A percentile compares a stretch with the other conserved stretches of the same genome.
Conservation (phyloP, 2,888 invertebrate species). For the Hirtodrosophila cameraria region DNA sequence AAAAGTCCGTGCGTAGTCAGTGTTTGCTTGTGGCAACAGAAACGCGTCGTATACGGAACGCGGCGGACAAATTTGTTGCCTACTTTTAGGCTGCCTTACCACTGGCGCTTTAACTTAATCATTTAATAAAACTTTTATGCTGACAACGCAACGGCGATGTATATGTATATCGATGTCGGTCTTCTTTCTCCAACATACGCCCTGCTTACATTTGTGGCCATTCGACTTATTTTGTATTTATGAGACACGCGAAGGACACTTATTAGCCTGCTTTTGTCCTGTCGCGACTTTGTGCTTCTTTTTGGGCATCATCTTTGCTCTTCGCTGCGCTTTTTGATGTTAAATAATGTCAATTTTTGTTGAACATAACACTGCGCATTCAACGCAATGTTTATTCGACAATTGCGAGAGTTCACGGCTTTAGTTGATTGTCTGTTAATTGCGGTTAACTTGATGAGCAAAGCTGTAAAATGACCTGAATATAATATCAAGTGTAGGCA, state of each 20-base stretch:
- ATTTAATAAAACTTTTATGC: constrained; percentile 78
- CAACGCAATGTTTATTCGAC: constrained; percentile 16
- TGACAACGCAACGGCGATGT: constrained; percentile 44
- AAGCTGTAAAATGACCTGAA: constrained; percentile 24
- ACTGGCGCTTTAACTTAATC: constrained; percentile 66
- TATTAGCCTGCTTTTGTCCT: constrained; percentile 49
- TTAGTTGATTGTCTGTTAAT: constrained; percentile 63
- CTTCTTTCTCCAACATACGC: background rate
- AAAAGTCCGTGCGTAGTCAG: constrained; percentile 52
- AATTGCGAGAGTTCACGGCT: constrained; percentile 38
- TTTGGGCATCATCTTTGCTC: constrained; percentile 24
- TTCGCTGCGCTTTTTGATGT: constrained; percentile 36
- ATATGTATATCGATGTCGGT: constrained; percentile 18
- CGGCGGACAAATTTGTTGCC: constrained; percentile 60
- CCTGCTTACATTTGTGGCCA: constrained; percentile 54
- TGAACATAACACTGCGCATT: constrained; percentile 36
- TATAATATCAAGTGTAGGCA: constrained; percentile 35
- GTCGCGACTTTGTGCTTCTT: constrained; percentile 16
- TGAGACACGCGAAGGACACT: constrained; percentile 36
- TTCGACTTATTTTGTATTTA: constrained; percentile 18
- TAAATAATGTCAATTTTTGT: constrained; percentile 62
- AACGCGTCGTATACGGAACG: constrained; percentile 25
- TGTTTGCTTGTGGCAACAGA: background rate
- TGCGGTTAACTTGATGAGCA: constrained; percentile 43
- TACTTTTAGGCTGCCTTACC: constrained; percentile 38